Evolutionary conservation across 2,888 invertebrate species (phyloP).

Genomic region (Colostygia pectinataria): DNA sequence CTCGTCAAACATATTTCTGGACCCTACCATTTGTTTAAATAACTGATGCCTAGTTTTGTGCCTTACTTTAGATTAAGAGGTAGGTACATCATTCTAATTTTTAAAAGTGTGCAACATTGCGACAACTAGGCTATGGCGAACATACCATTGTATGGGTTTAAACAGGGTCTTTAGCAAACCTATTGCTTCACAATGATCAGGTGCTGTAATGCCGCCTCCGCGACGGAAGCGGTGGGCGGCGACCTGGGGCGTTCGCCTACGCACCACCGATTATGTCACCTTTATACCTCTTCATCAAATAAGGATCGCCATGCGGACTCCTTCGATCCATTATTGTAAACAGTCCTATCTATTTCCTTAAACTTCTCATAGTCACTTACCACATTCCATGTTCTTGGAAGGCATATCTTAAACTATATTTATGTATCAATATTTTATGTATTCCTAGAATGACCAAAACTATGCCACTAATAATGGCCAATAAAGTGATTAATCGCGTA

Average conservation of each 20-base stretch:
- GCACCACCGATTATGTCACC: constrained; percentile 70
- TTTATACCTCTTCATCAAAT: constrained; percentile 67
- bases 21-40: too few species aligned
- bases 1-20: too few species aligned
- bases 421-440: constrained; percentile 33
- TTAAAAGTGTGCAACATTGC: constrained; percentile 3
- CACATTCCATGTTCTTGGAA: constrained; percentile 35
- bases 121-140: constrained; percentile 7
- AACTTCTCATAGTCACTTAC: constrained; percentile 17
- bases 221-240: constrained; percentile 78
- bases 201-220: constrained; percentile 69
- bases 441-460: constrained; percentile 41
- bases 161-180: constrained; percentile 38
- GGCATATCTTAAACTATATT: constrained; percentile 33
- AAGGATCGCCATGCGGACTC: constrained; percentile 64
- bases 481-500: constrained; percentile 49
- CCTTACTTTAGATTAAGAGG: too few species aligned
- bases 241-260: constrained; percentile 66
- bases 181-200: constrained; percentile 67
- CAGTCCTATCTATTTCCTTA: constrained; percentile 36
- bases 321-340: constrained; percentile 44
- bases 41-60: too few species aligned
- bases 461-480: constrained; percentile 43
- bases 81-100: background rate
- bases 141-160: constrained; percentile 24